Percentiles rank a stretch among this genome's conserved stretches.
phyloP scores from a whole-genome alignment of 2,113 vertebrate genomes.

The Papio anubis region DNA sequence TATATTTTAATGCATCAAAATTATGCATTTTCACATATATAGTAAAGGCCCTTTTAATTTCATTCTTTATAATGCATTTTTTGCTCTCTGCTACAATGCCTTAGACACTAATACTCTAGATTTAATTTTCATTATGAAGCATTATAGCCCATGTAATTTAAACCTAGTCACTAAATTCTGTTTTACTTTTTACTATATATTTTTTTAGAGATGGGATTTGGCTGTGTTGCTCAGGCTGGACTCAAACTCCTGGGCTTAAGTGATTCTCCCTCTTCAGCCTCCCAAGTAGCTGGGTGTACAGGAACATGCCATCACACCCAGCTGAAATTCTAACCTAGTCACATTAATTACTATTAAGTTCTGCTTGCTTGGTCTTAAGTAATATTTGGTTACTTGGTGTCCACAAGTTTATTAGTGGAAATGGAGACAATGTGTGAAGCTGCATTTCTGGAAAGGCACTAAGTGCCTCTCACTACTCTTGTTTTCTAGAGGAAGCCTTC shows the following conservation, averaged over 20 bases:
- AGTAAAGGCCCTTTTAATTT: neutral
- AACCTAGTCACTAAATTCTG: neutral
- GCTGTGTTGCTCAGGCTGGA: no score
- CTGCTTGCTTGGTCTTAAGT: neutral
- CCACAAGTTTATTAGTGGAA: neutral
- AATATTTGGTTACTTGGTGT: neutral
- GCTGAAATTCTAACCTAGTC: neutral
- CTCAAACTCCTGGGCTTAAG: no score
- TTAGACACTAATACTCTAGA: neutral
- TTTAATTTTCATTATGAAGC: neutral
- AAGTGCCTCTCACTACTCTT: neutral
- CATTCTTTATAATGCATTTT: neutral
- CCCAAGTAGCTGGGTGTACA: no score
- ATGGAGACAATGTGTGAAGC: neutral
- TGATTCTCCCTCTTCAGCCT: no score
- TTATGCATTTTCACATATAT: neutral
- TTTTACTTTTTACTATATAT: no score
- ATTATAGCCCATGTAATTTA: neutral
- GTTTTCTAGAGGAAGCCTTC: neutral
- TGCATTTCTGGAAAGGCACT: neutral
- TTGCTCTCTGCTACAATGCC: neutral
- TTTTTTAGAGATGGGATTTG: no score
- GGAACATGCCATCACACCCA: no score
- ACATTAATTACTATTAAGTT: neutral
- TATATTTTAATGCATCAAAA: neutral